These are phyloP conservation scores for Glyphotaelius pellucidus DNA, from an alignment of 2,888 invertebrate species.

Conservation along the genomic window DNA sequence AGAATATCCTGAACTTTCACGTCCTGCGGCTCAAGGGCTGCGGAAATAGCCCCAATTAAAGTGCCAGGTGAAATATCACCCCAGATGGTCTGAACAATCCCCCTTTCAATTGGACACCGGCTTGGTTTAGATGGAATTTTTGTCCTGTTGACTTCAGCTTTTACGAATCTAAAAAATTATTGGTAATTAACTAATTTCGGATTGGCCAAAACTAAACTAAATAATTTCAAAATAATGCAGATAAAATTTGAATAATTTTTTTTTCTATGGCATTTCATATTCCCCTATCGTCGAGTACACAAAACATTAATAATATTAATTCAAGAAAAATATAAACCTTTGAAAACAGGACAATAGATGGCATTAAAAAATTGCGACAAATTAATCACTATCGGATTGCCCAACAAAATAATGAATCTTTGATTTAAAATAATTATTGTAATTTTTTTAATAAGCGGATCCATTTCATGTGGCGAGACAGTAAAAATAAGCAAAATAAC, in stretches of 20 bases:
- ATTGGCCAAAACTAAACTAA: not conserved
- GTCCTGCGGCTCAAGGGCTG: constrained; percentile 79
- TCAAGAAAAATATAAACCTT: not conserved
- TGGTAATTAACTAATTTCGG: not conserved
- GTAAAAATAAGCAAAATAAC: not conserved
- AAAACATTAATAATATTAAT: not conserved
- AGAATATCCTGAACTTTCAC: constrained; percentile 75
- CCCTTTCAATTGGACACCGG: constrained; percentile 82
- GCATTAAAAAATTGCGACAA: not conserved
- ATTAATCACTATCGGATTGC: not conserved
- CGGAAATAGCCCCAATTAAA: constrained; percentile 79
- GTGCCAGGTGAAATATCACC: constrained; percentile 80
- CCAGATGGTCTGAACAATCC: constrained; percentile 81
- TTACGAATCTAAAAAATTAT: constrained; percentile 35
- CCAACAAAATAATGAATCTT: no score
- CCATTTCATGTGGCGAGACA: not conserved
- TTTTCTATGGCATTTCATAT: not conserved
- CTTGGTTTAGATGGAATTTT: constrained; percentile 68
- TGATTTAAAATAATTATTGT: no score
- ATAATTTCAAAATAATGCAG: not conserved
- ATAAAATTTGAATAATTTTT: not conserved
- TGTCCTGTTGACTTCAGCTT: constrained; percentile 47
- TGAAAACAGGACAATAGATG: not conserved
- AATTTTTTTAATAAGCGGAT: not conserved
- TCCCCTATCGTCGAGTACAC: not conserved